Evolutionary conservation across 2,888 invertebrate species (phyloP), one percentile per base, ranked within the genome.

Genomic region (Caenorhabditis doughertyi): DNA sequence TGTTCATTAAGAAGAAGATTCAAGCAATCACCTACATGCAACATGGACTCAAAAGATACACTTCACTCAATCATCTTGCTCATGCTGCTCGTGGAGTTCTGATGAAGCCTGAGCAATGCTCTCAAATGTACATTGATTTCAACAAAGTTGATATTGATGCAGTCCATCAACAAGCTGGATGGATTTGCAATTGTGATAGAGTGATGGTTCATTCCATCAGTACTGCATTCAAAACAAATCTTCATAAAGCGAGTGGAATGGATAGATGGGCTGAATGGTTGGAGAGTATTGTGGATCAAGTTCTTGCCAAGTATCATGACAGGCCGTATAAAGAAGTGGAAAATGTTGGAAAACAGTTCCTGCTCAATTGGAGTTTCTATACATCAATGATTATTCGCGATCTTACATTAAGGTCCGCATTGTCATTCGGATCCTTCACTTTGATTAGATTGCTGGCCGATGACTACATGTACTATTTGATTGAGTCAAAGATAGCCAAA

Each of bases 231-330:
- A 85, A 87, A n/a, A 96, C 96, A 0, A 93, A 97, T 62, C 81
- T 89, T 53, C 96, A 96, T 91, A 92, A 92, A 80, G 96, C 97
- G 92, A 96, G 96, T 89, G 95, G 96, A 1, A 93, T 99, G 88
- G 98, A 98, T 92, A 96, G 97, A 92, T 99, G 99, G 99, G 97
- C 98, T 29, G 94, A 95, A 67, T 99, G 99, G 99, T 94, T 99
- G 89, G 97, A 98, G 92, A 94, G 95, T 73, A 97, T 98, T 85
- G 97, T 99, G 68, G 95, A 95, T 87, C 94, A 95, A 88, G 96
- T 97, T 35, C 94, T 98, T 77, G 95, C 96, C 89, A 96, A 96
- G 79, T 96, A 96, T 93, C 95, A 95, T 92, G 95, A 90, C 55
- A 76, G 85, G 35, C 84, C 89, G 1, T 62, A 86, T 0, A 72